phyloP scores from a whole-genome alignment of 1,140 invertebrate species.

The Philotrypesis tridentata region DNA sequence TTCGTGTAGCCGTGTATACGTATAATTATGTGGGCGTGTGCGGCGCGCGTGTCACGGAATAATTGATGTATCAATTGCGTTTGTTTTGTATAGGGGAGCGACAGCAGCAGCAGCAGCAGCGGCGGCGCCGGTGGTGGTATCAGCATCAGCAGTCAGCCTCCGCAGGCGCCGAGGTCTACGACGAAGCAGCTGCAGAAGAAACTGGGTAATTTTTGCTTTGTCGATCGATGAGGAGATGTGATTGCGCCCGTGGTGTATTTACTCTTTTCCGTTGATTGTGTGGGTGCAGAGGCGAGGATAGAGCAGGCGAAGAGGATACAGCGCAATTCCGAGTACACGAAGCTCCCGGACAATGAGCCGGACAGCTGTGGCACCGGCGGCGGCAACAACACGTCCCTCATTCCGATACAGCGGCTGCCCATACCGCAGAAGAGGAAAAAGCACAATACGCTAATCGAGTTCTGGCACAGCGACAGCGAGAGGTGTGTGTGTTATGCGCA shows the following conservation, averaged over 20 bases:
- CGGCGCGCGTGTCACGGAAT: not conserved
- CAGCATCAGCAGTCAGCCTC: constrained; percentile 67
- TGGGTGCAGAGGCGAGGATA: constrained; percentile 74
- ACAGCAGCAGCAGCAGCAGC: constrained; percentile 72
- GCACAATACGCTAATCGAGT: constrained; percentile 77
- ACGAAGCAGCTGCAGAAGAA: constrained; percentile 73
- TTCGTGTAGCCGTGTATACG: too few species aligned
- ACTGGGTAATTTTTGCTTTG: constrained; percentile 63
- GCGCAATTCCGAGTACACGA: constrained; percentile 75
- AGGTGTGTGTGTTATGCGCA: constrained; percentile 56
- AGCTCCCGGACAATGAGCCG: constrained; percentile 69
- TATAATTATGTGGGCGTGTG: too few species aligned
- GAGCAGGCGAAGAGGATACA: constrained; percentile 76
- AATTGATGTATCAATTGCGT: constrained; percentile 38
- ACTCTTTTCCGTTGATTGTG: too few species aligned
- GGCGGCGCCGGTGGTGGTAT: constrained; percentile 73
- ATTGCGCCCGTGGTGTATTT: not conserved
- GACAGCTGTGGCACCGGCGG: constrained; percentile 52
- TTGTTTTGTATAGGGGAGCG: constrained; percentile 69
- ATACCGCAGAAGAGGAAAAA: constrained; percentile 76
- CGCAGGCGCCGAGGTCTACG: constrained; percentile 61
- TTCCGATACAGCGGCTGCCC: constrained; percentile 77
- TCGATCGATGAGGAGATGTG: not conserved
- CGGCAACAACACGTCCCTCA: constrained; percentile 59
- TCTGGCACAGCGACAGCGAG: constrained; percentile 70